Conservation (phyloP, 2,888 invertebrate species). For the Drosophila lutescens region DNA sequence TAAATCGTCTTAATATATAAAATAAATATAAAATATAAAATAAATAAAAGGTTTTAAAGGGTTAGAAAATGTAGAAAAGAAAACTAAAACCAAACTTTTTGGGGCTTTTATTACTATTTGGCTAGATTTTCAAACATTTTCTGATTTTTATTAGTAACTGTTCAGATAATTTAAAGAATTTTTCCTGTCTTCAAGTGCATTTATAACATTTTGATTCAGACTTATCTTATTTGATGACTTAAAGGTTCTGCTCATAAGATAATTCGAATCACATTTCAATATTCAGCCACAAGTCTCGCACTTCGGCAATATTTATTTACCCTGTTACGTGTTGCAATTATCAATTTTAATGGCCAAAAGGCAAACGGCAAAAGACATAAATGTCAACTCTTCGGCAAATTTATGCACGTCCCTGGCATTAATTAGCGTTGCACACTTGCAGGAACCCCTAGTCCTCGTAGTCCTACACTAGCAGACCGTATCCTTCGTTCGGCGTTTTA, state of each 20-base stretch:
- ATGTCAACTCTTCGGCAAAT: conserved; percentile 67
- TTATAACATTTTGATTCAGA: no score
- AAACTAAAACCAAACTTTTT: no score
- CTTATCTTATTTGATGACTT: no score
- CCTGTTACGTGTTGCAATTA: conserved; percentile 69
- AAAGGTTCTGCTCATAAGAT: not conserved
- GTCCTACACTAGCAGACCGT: not conserved
- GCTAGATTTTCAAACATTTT: no score
- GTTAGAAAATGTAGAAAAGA: no score
- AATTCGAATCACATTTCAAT: conserved; percentile 17
- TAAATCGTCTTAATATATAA: no score
- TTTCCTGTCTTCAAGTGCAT: no score
- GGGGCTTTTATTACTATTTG: no score
- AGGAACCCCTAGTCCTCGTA: not conserved
- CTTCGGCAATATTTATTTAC: conserved; percentile 47
- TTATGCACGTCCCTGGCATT: conserved; percentile 74
- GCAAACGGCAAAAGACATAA: conserved; percentile 58
- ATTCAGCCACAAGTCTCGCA: conserved; percentile 13
- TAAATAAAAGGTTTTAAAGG: no score
- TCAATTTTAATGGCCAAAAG: conserved; percentile 63
- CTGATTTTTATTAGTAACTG: no score
- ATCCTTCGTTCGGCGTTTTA: conserved; percentile 22
- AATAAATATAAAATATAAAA: no score
- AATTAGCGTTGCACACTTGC: conserved; percentile 69
- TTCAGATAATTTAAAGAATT: no score